Percentiles rank a stretch among this genome's conserved stretches.
phyloP scores from a whole-genome alignment of 1,140 invertebrate species.

The Danaus plexippus region DNA sequence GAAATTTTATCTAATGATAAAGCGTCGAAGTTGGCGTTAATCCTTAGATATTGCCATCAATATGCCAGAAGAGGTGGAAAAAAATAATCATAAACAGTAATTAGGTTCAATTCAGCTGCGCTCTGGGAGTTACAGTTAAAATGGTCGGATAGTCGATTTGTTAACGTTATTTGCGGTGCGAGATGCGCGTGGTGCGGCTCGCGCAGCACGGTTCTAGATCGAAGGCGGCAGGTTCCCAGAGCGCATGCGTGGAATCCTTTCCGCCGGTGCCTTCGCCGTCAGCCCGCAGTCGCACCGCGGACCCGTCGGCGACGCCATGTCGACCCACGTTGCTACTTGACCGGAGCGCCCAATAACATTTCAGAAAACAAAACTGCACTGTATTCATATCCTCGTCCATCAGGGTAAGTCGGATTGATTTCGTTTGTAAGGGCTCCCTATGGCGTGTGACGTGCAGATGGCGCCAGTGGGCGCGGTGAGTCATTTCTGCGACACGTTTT shows the following conservation, averaged over 20 bases:
- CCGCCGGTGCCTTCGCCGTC: slow-evolving; percentile 38
- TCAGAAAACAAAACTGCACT: slow-evolving; percentile 45
- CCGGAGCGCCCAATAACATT: slow-evolving; percentile 42
- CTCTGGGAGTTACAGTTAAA: slow-evolving; percentile 32
- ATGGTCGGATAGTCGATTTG: slow-evolving; percentile 42
- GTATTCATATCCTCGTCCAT: slow-evolving; percentile 34
- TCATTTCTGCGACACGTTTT: slow-evolving; percentile 68
- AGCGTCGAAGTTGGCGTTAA: too few species aligned
- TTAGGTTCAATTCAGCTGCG: slow-evolving; percentile 32
- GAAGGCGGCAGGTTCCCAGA: slow-evolving; percentile 43
- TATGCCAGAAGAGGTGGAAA: neutral
- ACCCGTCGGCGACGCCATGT: slow-evolving; percentile 54
- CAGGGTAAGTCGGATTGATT: slow-evolving; percentile 51
- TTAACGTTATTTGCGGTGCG: slow-evolving; percentile 59
- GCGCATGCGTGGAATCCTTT: slow-evolving; percentile 46
- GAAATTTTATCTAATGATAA: too few species aligned
- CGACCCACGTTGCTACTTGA: slow-evolving; percentile 56
- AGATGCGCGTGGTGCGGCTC: slow-evolving; percentile 39
- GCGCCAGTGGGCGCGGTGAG: slow-evolving; percentile 57
- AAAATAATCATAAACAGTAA: slow-evolving; percentile 30
- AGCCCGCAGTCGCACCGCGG: slow-evolving; percentile 63
- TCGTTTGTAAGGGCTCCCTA: slow-evolving; percentile 12
- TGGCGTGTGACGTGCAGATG: slow-evolving; percentile 46
- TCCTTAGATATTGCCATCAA: too few species aligned
- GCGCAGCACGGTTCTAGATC: slow-evolving; percentile 56